phyloP scores from a whole-genome alignment of 35 echinoderm and acorn worm species.

The Apostichopus parvimensis region DNA sequence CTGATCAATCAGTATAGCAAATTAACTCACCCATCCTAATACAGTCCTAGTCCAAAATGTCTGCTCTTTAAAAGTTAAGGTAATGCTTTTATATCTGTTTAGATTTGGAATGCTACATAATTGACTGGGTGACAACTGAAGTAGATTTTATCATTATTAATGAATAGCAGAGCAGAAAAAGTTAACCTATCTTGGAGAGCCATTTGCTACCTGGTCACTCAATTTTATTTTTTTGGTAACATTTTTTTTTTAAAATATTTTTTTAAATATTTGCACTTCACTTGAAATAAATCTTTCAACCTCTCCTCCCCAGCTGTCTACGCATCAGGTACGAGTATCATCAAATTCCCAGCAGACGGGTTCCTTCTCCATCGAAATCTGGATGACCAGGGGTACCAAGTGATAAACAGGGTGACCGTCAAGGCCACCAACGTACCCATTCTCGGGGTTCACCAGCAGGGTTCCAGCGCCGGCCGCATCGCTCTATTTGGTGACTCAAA shows the following conservation, averaged over 20 bases:
- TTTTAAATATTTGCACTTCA: not conserved
- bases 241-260: not conserved
- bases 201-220: no score
- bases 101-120: no score
- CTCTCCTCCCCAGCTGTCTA: conserved; percentile 60
- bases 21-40: no score
- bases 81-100: no score
- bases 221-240: not conserved
- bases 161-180: no score
- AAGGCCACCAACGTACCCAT: conserved; percentile 71
- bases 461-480: conserved; percentile 66
- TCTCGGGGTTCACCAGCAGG: conserved; percentile 83
- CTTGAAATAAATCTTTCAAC: no score
- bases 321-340: conserved; percentile 77
- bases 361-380: conserved; percentile 69
- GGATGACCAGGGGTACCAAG: conserved; percentile 92
- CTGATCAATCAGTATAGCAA: no score
- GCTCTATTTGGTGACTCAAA: conserved; percentile 96
- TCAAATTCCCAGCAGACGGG: conserved; percentile 83
- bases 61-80: no score
- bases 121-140: no score
- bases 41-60: no score
- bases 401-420: conserved; percentile 78
- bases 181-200: no score
- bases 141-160: no score